Evolutionary conservation across 2,888 invertebrate species (phyloP).

Genomic region (Drosophila cracens): DNA sequence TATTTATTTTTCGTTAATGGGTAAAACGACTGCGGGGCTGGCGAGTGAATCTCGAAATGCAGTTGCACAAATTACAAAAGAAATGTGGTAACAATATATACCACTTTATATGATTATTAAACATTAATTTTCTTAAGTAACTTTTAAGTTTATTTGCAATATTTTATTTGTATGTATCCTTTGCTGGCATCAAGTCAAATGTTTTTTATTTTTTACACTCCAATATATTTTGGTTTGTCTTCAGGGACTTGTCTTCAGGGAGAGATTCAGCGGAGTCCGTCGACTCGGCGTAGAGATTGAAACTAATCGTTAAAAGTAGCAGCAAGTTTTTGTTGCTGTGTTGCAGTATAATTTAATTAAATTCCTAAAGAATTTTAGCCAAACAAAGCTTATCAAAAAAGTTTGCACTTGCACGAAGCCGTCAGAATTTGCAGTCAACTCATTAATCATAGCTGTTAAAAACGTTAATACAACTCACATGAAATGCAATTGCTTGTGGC

Average conservation of each 20-base stretch:
- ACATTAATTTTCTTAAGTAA: slow-evolving; percentile 2
- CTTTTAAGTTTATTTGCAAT: background rate
- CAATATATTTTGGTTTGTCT: background rate
- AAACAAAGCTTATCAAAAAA: slow-evolving; percentile 14
- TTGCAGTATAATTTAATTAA: slow-evolving; percentile 14
- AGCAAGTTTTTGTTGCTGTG: background rate
- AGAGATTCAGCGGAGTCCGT: background rate
- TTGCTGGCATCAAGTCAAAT: background rate
- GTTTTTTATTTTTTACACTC: too few relatives aligned
- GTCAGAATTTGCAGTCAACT: slow-evolving; percentile 39
- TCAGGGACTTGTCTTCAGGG: background rate
- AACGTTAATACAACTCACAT: slow-evolving; percentile 65
- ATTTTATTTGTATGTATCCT: background rate
- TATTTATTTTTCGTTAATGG: slow-evolving; percentile 63
- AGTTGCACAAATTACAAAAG: slow-evolving; percentile 45
- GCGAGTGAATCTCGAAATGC: slow-evolving; percentile 12
- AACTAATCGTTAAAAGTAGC: background rate
- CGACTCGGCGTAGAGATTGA: background rate
- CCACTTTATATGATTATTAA: background rate
- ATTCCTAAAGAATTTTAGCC: background rate
- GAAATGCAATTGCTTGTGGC: slow-evolving; percentile 56
- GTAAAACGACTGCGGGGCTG: slow-evolving; percentile 16
- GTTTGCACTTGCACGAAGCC: slow-evolving; percentile 17
- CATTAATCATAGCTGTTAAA: slow-evolving; percentile 55
- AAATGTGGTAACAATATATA: slow-evolving; percentile 31